Conservation (phyloP, 2,113 vertebrate species). For the Gavialis gangeticus region DNA sequence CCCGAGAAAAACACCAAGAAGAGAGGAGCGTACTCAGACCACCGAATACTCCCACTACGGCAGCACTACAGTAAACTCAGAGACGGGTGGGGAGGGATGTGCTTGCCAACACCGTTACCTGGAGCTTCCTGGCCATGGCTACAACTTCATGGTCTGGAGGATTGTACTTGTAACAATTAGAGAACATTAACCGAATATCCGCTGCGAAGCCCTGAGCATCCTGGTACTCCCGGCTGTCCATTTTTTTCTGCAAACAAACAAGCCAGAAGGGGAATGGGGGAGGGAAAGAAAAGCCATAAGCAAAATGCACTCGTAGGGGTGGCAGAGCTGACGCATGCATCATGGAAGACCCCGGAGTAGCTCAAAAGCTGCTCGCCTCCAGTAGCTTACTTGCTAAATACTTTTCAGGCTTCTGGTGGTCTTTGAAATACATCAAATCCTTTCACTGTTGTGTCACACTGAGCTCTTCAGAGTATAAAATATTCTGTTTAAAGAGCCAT, state of each 20-base stretch:
- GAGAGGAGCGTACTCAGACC: not conserved
- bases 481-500: not conserved
- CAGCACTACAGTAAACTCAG: not conserved
- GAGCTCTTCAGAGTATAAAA: not conserved
- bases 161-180: slow-evolving; percentile 99
- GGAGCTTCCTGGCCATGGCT: slow-evolving; percentile 91
- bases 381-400: not conserved
- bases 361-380: not conserved
- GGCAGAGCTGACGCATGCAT: not conserved
- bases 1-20: not conserved
- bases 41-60: accelerated
- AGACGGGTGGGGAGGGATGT: not conserved
- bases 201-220: slow-evolving; percentile 92
- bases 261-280: not conserved
- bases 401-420: not conserved
- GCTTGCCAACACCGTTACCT: slow-evolving; percentile 81
- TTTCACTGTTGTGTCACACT: not conserved
- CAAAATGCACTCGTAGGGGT: slow-evolving; percentile 22
- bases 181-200: slow-evolving; percentile 96
- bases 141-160: slow-evolving; percentile 93
- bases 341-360: not conserved
- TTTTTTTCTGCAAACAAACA: slow-evolving; percentile 88
- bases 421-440: not conserved
- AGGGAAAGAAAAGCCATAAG: slow-evolving; percentile 35
- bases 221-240: slow-evolving; percentile 91